phyloP scores from a whole-genome alignment of 30 jellyfish, hydroid and myxozoan species.

The Mastigias papua region DNA sequence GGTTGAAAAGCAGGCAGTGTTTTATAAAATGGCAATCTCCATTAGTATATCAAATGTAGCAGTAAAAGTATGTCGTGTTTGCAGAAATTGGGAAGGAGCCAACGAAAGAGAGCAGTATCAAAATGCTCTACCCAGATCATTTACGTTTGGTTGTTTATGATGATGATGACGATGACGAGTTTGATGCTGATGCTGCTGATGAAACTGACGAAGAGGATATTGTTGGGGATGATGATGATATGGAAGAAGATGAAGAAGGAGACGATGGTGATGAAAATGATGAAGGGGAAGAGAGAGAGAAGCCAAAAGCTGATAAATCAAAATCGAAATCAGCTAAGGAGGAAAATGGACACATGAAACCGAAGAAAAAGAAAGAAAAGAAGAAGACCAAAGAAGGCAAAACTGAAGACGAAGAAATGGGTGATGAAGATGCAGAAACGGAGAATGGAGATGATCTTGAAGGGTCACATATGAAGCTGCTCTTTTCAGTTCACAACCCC shows the following conservation, averaged over 20 bases:
- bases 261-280: constrained; percentile 26
- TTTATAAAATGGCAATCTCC: too few relatives aligned
- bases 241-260: constrained; percentile 76
- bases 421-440: constrained; percentile 62
- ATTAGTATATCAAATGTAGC: too few relatives aligned
- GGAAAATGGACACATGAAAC: constrained; percentile 41
- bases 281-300: constrained; percentile 20
- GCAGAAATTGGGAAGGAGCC: constrained; percentile 72
- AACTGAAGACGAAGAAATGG: constrained; percentile 60
- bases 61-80: too few relatives aligned
- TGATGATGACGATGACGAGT: constrained; percentile 86
- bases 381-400: constrained; percentile 15
- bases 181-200: constrained; percentile 77
- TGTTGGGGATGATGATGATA: constrained; percentile 75
- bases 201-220: constrained; percentile 75
- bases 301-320: constrained; percentile 14
- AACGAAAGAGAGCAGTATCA: constrained; percentile 68
- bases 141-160: constrained; percentile 80
- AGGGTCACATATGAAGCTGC: constrained; percentile 84
- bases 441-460: constrained; percentile 55
- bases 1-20: too few relatives aligned
- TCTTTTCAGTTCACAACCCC: constrained; percentile 83
- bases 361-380: constrained; percentile 56
- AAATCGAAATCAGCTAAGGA: constrained; percentile 29
- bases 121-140: constrained; percentile 87